Base-by-base conservation (phyloP, 2,888 invertebrate species). In the Hypselothyrea guttata region DNA sequence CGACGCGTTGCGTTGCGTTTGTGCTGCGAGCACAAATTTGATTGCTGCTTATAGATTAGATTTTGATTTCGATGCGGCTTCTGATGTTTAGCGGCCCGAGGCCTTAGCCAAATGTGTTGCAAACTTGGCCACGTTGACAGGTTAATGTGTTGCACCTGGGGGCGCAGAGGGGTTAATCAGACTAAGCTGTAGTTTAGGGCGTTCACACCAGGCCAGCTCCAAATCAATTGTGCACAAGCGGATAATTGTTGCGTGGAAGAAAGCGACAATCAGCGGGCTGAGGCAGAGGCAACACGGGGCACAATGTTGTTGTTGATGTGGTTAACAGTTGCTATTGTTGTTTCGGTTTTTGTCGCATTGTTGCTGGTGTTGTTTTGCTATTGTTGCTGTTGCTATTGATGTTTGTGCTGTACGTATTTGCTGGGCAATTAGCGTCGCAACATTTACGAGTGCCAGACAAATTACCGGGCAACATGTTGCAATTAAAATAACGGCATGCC, bases 371-470 rank as follows among this genome's bases (percentile, higher is more conserved):
- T 45, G 15, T 56, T 45, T 46, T 45, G 47, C 16, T 57, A 44
- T 42, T 28, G 41, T 35, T 52, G 46, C 22, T 30, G 13, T 45
- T 55, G 48, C 30, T 42, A 47, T 41, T 61, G 31, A n/a, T n/a
- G 16, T 52, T 55, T 18, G 34, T 44, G 44, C 41, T 44, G 61
- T 53, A n/a, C n/a, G 60, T 65, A 60, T 68, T 56, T 61, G 54
- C 33, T 57, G 46, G 66, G 64, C 72, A 77, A 77, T 77, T 77
- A 77, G 77, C 71, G 77, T 69, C 71, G 78, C 78, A 77, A 69
- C 77, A 81, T 78, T 78, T 82, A 82, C 78, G 75, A 78, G 82
- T 75, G 75, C 74, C 77, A 82, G 78, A 78, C 78, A 78, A 78
- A 78, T 78, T 78, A 81, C 78, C 73, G 60, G 49, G 82, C 82